Evolutionary conservation across 2,113 vertebrate genomes (phyloP).

Genomic region (Serilophus lunatus): DNA sequence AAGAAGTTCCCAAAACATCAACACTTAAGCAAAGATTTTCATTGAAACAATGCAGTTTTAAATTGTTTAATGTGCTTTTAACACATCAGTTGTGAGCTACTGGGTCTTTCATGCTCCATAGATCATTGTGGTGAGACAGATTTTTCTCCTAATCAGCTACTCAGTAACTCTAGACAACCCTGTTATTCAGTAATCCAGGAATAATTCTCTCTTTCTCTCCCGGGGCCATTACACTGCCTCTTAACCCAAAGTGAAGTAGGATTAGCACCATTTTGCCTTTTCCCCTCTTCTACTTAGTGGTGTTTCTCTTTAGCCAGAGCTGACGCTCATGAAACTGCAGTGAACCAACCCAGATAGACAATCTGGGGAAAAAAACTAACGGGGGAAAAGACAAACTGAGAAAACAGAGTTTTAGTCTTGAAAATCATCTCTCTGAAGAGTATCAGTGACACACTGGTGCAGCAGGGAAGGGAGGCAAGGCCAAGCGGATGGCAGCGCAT

Average conservation of each 20-base stretch:
- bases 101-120: neutral
- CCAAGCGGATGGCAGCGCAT: neutral
- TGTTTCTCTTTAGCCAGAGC: neutral
- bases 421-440: rapidly evolving
- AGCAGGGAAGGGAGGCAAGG: neutral
- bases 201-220: conserved; percentile 19
- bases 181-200: conserved; percentile 34
- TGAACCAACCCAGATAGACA: rapidly evolving
- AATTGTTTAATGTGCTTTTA: neutral
- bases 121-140: conserved; percentile 22
- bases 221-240: neutral
- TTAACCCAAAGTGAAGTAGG: conserved; percentile 7
- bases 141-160: conserved; percentile 3
- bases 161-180: conserved; percentile 16
- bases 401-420: too few relatives aligned
- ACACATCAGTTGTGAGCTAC: neutral
- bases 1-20: neutral
- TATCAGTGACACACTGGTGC: neutral
- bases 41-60: neutral
- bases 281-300: neutral
- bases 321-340: neutral
- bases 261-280: conserved; percentile 26
- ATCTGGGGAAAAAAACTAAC: neutral
- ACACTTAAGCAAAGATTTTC: neutral
- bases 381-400: neutral